A percentile compares a stretch with the other conserved stretches of the same genome.
phyloP scores from a whole-genome alignment of 2,113 vertebrate species.

The Heterocephalus glaber region DNA sequence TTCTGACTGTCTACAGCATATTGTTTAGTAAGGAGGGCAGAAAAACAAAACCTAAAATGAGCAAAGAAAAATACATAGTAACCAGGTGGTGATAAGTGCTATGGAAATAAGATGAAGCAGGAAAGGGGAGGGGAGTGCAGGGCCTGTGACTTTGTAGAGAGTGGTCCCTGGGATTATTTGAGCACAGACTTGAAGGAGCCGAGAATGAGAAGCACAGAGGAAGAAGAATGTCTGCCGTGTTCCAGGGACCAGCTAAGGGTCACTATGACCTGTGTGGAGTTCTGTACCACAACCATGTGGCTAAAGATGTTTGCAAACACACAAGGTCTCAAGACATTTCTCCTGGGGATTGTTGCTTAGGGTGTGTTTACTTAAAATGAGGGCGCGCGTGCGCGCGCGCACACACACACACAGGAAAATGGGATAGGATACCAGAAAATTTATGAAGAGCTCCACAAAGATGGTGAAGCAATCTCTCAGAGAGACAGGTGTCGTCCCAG shows the following conservation, averaged over 20 bases:
- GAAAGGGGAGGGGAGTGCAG: neutral
- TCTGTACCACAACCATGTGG: neutral
- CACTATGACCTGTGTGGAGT: neutral
- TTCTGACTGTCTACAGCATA: neutral
- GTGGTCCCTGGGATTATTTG: neutral
- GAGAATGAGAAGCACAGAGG: neutral
- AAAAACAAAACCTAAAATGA: neutral
- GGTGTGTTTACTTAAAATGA: neutral
- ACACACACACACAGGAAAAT: neutral
- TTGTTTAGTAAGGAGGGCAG: neutral
- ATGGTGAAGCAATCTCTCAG: neutral
- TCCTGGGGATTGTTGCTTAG: neutral
- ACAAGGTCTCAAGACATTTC: neutral
- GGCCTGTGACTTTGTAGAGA: neutral
- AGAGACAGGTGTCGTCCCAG: neutral
- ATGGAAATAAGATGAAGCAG: neutral
- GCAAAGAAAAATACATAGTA: neutral
- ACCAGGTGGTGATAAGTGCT: neutral
- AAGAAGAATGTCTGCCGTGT: neutral
- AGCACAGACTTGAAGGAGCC: neutral
- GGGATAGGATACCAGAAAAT: neutral
- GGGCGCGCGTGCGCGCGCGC: no score
- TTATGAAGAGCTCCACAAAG: neutral
- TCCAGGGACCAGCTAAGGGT: neutral
- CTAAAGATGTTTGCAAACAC: neutral